These are phyloP conservation scores for Noctilio leporinus DNA, from an alignment of 2,113 vertebrate genomes.

Conservation along the genomic window DNA sequence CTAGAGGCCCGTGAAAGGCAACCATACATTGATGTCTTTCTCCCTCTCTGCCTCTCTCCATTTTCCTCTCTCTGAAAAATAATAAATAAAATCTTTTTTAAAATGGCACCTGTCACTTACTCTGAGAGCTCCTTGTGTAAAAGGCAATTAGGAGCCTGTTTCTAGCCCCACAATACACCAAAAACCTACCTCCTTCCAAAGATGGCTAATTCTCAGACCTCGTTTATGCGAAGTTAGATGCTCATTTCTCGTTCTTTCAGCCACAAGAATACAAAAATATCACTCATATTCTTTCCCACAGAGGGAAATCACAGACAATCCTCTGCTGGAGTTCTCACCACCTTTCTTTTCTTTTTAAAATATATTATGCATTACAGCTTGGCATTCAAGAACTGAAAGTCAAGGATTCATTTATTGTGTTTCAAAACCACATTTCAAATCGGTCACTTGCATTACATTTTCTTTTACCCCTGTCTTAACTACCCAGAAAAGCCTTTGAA, in stretches of 20 bases:
- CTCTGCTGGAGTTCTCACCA: not conserved
- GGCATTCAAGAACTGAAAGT: not conserved
- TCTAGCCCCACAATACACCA: not conserved
- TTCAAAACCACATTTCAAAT: not conserved
- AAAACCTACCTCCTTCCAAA: not conserved
- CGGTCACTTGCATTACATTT: not conserved
- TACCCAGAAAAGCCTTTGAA: not conserved
- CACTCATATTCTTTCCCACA: not conserved
- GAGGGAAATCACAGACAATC: not conserved
- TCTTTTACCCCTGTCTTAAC: not conserved
- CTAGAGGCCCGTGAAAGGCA: too few relatives aligned
- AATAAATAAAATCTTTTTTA: too few relatives aligned
- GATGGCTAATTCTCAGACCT: not conserved
- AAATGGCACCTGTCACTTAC: not conserved
- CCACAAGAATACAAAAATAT: not conserved
- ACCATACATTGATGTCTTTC: too few relatives aligned
- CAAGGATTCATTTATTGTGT: not conserved
- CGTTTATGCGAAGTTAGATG: not conserved
- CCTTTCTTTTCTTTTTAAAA: not conserved
- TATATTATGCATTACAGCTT: not conserved
- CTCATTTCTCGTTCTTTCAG: not conserved
- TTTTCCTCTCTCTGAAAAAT: too few relatives aligned
- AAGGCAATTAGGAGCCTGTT: not conserved
- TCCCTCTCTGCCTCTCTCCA: too few relatives aligned
- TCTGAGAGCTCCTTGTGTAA: not conserved